A percentile compares a stretch with the other conserved stretches of the same genome.
Evolutionary conservation across 2,888 invertebrate species (phyloP).

Genomic region (Papilio protenor): DNA sequence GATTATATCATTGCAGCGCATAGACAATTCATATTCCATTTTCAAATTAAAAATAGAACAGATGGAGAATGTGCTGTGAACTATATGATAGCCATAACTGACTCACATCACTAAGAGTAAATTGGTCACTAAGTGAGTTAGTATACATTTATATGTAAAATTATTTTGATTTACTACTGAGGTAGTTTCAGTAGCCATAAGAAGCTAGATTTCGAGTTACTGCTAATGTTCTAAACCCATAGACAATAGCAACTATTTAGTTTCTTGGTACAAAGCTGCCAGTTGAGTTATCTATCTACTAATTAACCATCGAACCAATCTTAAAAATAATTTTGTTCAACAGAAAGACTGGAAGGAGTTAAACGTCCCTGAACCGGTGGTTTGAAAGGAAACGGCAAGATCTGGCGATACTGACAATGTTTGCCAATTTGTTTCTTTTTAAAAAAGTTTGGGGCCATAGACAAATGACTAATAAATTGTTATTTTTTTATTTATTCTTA

Average conservation of each 20-base stretch:
- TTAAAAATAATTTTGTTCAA: constrained; percentile 48
- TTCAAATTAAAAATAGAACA: constrained; percentile 16
- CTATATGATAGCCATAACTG: background rate
- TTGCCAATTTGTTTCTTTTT: constrained; percentile 1
- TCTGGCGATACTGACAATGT: constrained; percentile 30
- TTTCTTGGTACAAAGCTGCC: constrained; percentile 2
- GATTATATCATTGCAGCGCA: background rate
- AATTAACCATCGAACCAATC: background rate
- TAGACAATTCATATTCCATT: constrained; percentile 14
- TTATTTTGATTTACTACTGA: constrained; percentile 1
- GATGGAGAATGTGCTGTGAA: background rate
- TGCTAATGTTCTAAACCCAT: background rate
- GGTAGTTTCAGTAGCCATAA: background rate
- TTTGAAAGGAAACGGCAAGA: constrained; percentile 47
- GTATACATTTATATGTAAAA: background rate
- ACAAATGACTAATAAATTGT: background rate
- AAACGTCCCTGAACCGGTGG: constrained; percentile 70
- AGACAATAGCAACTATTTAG: background rate
- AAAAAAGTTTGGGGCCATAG: background rate
- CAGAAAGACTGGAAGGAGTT: constrained; percentile 79
- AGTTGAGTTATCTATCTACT: background rate
- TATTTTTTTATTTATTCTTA: no score
- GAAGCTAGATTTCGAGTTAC: background rate
- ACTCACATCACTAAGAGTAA: background rate
- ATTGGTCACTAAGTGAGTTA: background rate